phyloP scores from a whole-genome alignment of 2,888 invertebrate genomes.

The Pteria penguin region DNA sequence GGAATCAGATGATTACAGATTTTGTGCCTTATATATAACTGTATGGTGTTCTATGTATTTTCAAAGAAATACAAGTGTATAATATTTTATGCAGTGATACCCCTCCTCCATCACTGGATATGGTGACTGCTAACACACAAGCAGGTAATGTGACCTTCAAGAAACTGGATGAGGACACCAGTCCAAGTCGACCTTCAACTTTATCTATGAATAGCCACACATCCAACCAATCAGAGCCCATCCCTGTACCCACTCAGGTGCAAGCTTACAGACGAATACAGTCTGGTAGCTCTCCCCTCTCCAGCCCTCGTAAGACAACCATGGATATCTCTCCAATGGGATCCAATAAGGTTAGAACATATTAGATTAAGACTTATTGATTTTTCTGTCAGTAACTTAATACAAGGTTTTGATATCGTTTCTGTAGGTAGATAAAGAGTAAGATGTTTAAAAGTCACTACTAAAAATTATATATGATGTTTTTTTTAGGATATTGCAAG shows the following conservation, averaged over 20 bases:
- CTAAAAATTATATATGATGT: no score
- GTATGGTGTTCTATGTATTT: neutral
- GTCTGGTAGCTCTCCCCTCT: constrained; percentile 61
- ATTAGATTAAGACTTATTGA: no score
- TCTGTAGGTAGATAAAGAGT: no score
- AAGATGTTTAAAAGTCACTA: no score
- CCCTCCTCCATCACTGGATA: constrained; percentile 47
- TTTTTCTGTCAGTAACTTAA: neutral
- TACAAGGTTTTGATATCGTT: neutral
- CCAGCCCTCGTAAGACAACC: constrained; percentile 27
- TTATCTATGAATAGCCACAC: constrained; percentile 57
- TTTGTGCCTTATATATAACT: neutral
- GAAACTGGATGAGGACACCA: constrained; percentile 51
- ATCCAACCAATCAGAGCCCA: constrained; percentile 84
- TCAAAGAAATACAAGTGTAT: neutral
- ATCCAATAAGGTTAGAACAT: constrained; percentile 24
- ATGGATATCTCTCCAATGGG: constrained; percentile 37
- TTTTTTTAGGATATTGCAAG: constrained; percentile 36
- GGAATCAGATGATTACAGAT: neutral
- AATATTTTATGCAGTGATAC: constrained; percentile 42
- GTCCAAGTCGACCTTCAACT: constrained; percentile 64
- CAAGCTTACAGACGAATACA: constrained; percentile 82
- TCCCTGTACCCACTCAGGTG: constrained; percentile 87
- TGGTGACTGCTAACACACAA: constrained; percentile 57
- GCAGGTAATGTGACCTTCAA: constrained; percentile 63